Evolutionary conservation across 2,797 vertebrate genomes (phyloP).

Genomic region (Argyrosomus regius): DNA sequence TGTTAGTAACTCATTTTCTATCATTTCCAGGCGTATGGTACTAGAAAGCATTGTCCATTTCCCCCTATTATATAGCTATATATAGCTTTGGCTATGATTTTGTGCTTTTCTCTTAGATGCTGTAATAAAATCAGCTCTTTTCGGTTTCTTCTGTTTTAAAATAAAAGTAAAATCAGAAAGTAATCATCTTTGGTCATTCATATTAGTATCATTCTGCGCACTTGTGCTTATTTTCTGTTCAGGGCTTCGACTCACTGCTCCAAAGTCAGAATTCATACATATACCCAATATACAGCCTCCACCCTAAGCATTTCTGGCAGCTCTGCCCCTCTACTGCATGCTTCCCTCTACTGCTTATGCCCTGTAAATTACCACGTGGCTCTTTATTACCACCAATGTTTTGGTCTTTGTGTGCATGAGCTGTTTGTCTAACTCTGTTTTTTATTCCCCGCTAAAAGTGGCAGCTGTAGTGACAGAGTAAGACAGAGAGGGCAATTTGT

Average conservation of each 20-base stretch:
- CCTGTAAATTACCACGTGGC: neutral
- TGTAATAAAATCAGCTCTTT: too few relatives aligned
- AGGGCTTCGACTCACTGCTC: neutral
- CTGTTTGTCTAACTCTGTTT: slow-evolving; percentile 11
- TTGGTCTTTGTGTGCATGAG: neutral
- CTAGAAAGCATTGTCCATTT: neutral
- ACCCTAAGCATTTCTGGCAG: neutral
- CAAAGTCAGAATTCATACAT: neutral
- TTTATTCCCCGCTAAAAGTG: slow-evolving; percentile 14
- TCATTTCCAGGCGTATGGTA: too few relatives aligned
- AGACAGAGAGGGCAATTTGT: slow-evolving; percentile 26
- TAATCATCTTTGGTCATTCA: neutral
- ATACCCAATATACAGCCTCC: neutral
- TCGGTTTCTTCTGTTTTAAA: neutral
- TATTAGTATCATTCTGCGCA: neutral
- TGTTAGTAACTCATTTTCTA: neutral
- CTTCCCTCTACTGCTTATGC: neutral
- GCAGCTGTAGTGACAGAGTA: slow-evolving; percentile 21
- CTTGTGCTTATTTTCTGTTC: too few relatives aligned
- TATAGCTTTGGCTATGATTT: neutral
- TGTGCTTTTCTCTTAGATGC: neutral
- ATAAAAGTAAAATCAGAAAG: neutral
- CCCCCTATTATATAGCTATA: neutral
- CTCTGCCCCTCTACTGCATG: neutral
- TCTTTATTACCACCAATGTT: neutral